Evolutionary conservation across 1,140 invertebrate species (phyloP), one percentile per base, ranked within the genome.

Genomic region (Bombus impatiens): DNA sequence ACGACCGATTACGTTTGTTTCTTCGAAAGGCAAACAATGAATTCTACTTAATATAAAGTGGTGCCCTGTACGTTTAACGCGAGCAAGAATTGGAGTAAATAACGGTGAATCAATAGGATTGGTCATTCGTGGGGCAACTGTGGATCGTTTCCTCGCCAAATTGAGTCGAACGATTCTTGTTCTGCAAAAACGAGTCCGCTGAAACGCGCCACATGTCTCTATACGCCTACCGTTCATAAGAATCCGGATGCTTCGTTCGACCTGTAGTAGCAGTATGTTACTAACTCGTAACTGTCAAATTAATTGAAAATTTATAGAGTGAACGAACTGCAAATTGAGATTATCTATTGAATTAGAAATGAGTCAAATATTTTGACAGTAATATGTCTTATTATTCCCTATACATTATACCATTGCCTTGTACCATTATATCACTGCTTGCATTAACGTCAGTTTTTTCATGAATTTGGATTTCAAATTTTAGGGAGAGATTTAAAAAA

Each of bases 111-210:
- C 35, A 44, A 78, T 84, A 78, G 75, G 75, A 42, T 84, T 37
- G 35, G 62, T 28, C 25, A 42, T 77, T 44, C 42, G 67, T 10
- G 44, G 22, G 25, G 9, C 62, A 77, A 32, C 74, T 40, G 47
- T n/a, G 57, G 74, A 83, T 77, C 82, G 59, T 67, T 67, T n/a
- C 35, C 32, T 83, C 59, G 72, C 62, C 82, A 83, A 83, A 83
- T 78, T 83, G 44, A 78, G 82, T 53, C 42, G 40, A 84, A 70
- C 75, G 82, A 84, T 78, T 76, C 81, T n/a, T 53, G 44, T 74
- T 82, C 37, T 8, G 35, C 28, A 68, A 78, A 78, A 37, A 57
- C 57, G 62, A 40, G 74, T 53, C 15, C 37, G 65, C 44, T 44
- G 32, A 47, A 80, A 44, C 78, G 67, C 18, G 25, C 35, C 65